Percentiles rank a stretch among this genome's conserved stretches.
Evolutionary conservation across 2,888 invertebrate species (phyloP).

Genomic region (Gasteruption jaculator): DNA sequence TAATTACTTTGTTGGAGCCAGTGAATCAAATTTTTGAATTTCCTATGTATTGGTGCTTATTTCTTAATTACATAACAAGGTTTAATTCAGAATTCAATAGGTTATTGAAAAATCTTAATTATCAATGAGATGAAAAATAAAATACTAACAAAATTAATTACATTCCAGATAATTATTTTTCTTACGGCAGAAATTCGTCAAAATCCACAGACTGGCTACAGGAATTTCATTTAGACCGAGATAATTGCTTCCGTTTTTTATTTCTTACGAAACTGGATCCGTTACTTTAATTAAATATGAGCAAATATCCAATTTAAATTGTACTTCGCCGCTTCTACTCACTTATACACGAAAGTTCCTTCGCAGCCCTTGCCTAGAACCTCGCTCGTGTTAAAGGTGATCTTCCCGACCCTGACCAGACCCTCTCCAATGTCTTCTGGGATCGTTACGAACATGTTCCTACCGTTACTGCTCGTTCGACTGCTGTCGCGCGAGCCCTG

Average conservation of each 20-base stretch:
- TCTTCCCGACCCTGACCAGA: slow-evolving; percentile 76
- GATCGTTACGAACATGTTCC: slow-evolving; percentile 51
- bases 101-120: slow-evolving; percentile 8
- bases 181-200: neutral
- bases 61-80: no score
- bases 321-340: no score
- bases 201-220: neutral
- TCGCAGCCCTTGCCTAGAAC: slow-evolving; percentile 96
- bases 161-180: neutral
- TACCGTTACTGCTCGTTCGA: slow-evolving; percentile 36
- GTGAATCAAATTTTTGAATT: slow-evolving; percentile 6
- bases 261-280: no score
- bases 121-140: neutral
- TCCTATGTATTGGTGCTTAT: slow-evolving; percentile 17
- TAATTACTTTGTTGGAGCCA: slow-evolving; percentile 19
- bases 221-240: no score
- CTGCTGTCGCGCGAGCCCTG: slow-evolving; percentile 46
- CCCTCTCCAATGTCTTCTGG: slow-evolving; percentile 64
- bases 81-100: slow-evolving; percentile 14
- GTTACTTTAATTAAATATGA: slow-evolving; percentile 2
- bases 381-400: slow-evolving; percentile 78
- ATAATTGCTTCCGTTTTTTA: no score
- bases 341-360: slow-evolving; percentile 96
- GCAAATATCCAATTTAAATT: slow-evolving; percentile 6
- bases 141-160: neutral